Evolutionary conservation across 1,140 invertebrate genomes (phyloP).

Genomic region (Apocrypta bakeri): DNA sequence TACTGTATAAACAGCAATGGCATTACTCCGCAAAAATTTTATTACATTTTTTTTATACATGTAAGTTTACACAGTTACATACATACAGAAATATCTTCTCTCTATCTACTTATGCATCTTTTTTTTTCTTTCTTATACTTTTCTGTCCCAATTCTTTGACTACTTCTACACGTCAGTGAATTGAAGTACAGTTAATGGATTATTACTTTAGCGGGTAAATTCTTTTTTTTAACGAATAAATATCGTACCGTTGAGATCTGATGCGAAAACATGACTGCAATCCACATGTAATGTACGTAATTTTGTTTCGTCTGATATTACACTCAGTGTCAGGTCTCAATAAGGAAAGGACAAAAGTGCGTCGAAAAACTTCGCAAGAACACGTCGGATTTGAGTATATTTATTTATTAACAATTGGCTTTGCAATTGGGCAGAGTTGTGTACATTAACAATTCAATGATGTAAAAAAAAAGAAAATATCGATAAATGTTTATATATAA

Average conservation of each 20-base stretch:
- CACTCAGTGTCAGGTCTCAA: not conserved
- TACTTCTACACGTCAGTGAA: slow-evolving; percentile 8
- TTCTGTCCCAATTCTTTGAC: slow-evolving; percentile 6
- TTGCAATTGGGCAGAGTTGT: slow-evolving; percentile 49
- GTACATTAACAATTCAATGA: slow-evolving; percentile 40
- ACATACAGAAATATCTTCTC: slow-evolving; percentile 32
- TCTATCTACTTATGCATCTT: slow-evolving; percentile 8
- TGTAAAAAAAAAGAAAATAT: slow-evolving; percentile 16
- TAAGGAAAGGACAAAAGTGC: not conserved
- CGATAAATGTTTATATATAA: slow-evolving; percentile 37
- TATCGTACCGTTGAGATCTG: not conserved
- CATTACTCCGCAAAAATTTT: slow-evolving; percentile 65
- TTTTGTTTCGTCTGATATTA: not conserved
- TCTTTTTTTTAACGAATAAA: slow-evolving; percentile 16
- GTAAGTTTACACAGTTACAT: slow-evolving; percentile 40
- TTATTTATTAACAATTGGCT: slow-evolving; percentile 48
- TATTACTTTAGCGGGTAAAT: slow-evolving; percentile 28
- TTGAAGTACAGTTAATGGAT: slow-evolving; percentile 1
- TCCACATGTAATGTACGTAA: not conserved
- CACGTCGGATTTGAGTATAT: slow-evolving; percentile 39
- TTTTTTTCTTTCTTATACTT: slow-evolving; percentile 2
- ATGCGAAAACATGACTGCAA: not conserved
- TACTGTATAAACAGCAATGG: slow-evolving; percentile 70
- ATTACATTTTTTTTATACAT: slow-evolving; percentile 62
- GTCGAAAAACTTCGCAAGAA: slow-evolving; percentile 15